These are phyloP conservation scores for Girardia tigrina DNA, from an alignment of 2,888 invertebrate genomes.

Conservation along the genomic window DNA sequence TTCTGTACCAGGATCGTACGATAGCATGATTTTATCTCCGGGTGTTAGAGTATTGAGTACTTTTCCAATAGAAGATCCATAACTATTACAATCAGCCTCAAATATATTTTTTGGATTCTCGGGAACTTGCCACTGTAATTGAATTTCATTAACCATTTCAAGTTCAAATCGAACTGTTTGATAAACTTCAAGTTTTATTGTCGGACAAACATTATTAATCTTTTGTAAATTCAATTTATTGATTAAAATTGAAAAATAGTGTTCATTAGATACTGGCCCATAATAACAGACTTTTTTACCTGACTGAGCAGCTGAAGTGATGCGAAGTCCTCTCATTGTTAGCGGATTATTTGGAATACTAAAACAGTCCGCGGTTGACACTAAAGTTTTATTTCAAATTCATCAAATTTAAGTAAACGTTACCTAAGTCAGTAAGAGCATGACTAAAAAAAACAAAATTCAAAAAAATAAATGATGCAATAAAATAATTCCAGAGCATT, in stretches of 20 bases:
- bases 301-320: neutral
- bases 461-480: neutral
- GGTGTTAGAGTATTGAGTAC: conserved; percentile 13
- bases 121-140: neutral
- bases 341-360: neutral
- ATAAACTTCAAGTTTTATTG: conserved; percentile 14
- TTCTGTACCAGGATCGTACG: conserved; percentile 14
- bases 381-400: neutral
- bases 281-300: conserved; percentile 27
- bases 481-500: neutral
- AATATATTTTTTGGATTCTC: neutral
- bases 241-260: conserved; percentile 28
- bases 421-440: neutral
- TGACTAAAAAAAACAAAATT: neutral
- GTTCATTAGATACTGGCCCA: neutral
- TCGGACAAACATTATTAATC: neutral
- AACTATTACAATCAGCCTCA: conserved; percentile 27
- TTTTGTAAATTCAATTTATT: conserved; percentile 11
- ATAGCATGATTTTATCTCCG: neutral
- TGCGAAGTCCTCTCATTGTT: neutral
- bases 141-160: neutral
- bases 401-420: neutral
- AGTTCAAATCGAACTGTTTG: conserved; percentile 20
- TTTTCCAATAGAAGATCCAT: neutral
- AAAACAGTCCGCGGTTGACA: conserved; percentile 5